Base-by-base conservation (phyloP, 2,888 invertebrate species). In the Ryuthela nishihirai region DNA sequence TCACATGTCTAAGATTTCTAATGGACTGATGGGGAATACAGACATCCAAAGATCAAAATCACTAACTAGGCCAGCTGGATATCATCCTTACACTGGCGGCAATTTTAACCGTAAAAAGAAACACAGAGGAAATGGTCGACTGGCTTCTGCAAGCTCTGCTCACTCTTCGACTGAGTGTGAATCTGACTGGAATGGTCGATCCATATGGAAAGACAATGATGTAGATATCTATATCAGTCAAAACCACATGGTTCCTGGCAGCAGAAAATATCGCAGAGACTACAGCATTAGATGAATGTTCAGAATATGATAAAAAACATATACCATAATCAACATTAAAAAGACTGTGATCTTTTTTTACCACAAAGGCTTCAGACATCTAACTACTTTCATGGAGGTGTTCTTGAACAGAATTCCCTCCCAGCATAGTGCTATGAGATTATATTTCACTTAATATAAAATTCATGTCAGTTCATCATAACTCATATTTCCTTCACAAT, bases 141-240 rank as follows among this genome's bases (percentile, higher is more conserved):
- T 62, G 23, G 53, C 58, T 15, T 58, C 54, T 24, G 40, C 50
- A 10, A 58, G 44, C 29, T 63, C 62, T 1, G 42, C 62, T 7
- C 66, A 66, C 25, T 67, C 67, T 2, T 60, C 66, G 18, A 68
- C 67, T 15, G 88, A 88, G 74, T 90, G 90, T 73, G 90, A 89
- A 73, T 86, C 87, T 6, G 88, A 89, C 74, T 65, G 64, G 54
- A 52, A 49, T 32, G 45, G 56, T 36, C 29, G 55, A 56, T 48
- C 49, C 26, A 64, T 58, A n/a, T 93, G 92, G 92, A 91, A 92
- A 68, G 92, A 92, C 76, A 91, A 92, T 75, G 92, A 92, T 73
- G 90, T 92, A 87, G 92, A 92, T 70, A 91, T 92, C 71, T 92
- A 93, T 76, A 90, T 91, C 85, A 87, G 91, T 58, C 83, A 91